Evolutionary conservation across 92 coral and sea anemone species (phyloP).

Genomic region (Zoanthus gigantus): DNA sequence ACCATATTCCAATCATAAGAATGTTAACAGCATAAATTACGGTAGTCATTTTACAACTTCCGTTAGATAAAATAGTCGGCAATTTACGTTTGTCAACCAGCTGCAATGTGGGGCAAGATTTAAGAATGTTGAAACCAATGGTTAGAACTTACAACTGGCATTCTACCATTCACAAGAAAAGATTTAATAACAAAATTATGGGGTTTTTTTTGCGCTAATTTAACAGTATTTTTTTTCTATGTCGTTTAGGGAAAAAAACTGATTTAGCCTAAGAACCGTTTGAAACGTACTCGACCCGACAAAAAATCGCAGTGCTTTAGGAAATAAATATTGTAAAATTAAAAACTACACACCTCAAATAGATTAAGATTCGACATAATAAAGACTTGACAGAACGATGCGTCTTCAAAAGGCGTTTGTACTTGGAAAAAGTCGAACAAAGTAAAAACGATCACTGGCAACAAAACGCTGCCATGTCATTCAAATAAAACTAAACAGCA

Average conservation of each 20-base stretch:
- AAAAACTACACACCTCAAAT: not conserved
- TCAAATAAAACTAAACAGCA: constrained; percentile 22
- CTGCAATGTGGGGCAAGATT: not conserved
- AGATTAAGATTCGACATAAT: not conserved
- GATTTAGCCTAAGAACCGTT: not conserved
- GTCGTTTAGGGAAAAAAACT: not conserved
- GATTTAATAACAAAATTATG: not conserved
- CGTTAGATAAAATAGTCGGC: constrained; percentile 24
- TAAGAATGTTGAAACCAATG: not conserved
- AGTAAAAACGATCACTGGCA: constrained; percentile 18
- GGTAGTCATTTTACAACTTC: not conserved
- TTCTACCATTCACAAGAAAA: not conserved
- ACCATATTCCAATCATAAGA: constrained; percentile 6
- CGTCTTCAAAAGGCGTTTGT: not conserved
- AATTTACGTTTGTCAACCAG: not conserved
- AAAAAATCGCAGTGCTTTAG: not conserved
- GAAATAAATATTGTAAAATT: not conserved
- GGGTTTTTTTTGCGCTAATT: not conserved
- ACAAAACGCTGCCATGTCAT: not conserved
- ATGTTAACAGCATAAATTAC: not conserved
- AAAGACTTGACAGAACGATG: not conserved
- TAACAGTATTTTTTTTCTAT: not conserved
- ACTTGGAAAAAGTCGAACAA: not conserved
- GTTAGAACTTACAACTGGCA: not conserved
- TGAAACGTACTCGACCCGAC: too few relatives aligned